Percentiles rank a stretch among this genome's conserved stretches.
Evolutionary conservation across 2,888 invertebrate species (phyloP).

Genomic region (Papilio protenor): DNA sequence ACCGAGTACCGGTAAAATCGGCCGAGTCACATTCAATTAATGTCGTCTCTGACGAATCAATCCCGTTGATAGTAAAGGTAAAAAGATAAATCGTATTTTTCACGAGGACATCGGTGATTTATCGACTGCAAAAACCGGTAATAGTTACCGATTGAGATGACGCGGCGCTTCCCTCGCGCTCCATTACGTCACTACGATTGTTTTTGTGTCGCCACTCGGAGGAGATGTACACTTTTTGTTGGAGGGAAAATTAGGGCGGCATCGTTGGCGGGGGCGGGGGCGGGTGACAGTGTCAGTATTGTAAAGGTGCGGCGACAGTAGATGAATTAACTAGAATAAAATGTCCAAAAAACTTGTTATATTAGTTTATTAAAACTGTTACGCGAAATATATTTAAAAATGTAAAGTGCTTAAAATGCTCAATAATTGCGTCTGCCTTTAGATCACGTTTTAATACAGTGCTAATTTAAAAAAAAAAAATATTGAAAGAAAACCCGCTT

Average conservation of each 20-base stretch:
- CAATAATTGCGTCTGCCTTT: no score
- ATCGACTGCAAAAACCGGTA: slow-evolving; percentile 27
- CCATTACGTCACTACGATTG: slow-evolving; percentile 24
- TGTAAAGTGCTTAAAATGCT: no score
- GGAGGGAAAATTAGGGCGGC: slow-evolving; percentile 36
- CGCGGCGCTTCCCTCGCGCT: slow-evolving; percentile 22
- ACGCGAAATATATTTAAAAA: no score
- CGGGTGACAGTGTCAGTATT: slow-evolving; percentile 15
- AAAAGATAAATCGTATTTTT: slow-evolving; percentile 22
- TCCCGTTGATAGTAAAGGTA: slow-evolving; percentile 14
- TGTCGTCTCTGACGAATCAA: slow-evolving; percentile 31
- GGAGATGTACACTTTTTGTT: slow-evolving; percentile 31
- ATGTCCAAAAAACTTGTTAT: not conserved
- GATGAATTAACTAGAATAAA: not conserved
- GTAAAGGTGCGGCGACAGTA: slow-evolving; percentile 9
- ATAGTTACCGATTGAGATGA: slow-evolving; percentile 40
- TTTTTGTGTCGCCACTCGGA: slow-evolving; percentile 8
- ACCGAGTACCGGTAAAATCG: slow-evolving; percentile 9
- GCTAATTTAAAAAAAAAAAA: no score
- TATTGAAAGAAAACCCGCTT: not conserved
- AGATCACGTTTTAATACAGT: no score
- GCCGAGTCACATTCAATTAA: slow-evolving; percentile 40
- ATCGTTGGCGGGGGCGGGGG: not conserved
- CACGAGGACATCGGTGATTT: slow-evolving; percentile 32
- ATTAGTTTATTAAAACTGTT: no score